These are phyloP conservation scores for Tenrec ecaudatus DNA, from an alignment of 2,113 vertebrate species.

Conservation along the genomic window DNA sequence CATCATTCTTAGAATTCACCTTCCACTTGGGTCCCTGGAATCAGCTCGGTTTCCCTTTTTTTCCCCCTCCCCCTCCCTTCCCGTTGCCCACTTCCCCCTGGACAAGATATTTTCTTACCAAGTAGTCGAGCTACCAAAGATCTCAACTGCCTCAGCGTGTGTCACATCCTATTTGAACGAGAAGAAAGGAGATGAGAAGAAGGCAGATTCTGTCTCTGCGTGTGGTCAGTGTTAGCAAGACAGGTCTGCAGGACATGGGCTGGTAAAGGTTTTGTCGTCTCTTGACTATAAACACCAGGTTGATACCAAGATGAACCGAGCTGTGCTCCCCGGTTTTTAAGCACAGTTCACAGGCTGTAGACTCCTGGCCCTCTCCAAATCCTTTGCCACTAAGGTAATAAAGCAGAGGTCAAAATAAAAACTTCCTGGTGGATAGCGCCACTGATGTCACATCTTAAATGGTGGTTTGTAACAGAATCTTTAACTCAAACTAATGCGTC, in stretches of 20 bases:
- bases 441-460: conserved; percentile 83
- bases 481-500: conserved; percentile 86
- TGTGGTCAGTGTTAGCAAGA: background rate
- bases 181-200: no score
- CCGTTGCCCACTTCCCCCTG: no score
- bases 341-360: background rate
- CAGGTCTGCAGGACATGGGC: background rate
- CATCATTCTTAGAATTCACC: no score
- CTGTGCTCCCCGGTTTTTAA: background rate
- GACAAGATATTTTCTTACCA: background rate
- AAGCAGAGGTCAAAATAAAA: conserved; percentile 54
- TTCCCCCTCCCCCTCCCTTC: no score
- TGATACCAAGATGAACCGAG: background rate
- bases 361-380: background rate
- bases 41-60: no score
- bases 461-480: conserved; percentile 87
- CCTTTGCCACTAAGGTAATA: conserved; percentile 55
- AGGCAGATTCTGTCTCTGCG: no score
- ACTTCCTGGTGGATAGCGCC: conserved; percentile 61
- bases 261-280: background rate
- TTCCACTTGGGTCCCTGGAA: no score
- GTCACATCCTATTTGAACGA: background rate
- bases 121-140: background rate
- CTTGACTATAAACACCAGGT: background rate
- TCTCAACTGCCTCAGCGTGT: background rate